Conservation (phyloP, 2,888 invertebrate species). For the Athrips mouffetella region DNA sequence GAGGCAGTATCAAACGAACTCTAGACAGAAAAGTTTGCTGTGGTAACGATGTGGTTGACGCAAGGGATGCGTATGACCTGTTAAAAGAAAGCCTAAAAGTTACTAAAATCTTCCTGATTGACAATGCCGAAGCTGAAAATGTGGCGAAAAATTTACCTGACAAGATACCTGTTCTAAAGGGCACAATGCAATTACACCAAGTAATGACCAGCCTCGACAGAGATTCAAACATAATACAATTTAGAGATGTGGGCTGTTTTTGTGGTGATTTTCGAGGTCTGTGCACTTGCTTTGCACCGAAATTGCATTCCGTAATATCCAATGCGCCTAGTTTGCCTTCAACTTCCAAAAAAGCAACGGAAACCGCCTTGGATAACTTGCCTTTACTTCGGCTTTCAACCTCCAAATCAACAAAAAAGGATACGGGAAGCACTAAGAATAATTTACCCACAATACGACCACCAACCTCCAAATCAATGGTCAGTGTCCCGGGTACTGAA, state of each 20-base stretch:
- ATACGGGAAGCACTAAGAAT: background rate
- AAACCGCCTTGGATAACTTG: background rate
- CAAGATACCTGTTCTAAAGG: slow-evolving; percentile 7
- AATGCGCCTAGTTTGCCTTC: background rate
- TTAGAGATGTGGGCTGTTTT: slow-evolving; percentile 8
- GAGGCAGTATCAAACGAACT: slow-evolving; percentile 16
- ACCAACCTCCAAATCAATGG: background rate
- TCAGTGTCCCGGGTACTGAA: background rate
- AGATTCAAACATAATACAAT: background rate
- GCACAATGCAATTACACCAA: slow-evolving; percentile 11
- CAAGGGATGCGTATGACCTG: too few relatives aligned
- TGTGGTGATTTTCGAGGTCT: slow-evolving; percentile 5
- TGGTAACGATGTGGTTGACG: too few relatives aligned
- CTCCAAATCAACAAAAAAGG: background rate
- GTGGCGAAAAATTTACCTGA: too few relatives aligned
- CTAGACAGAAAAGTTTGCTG: slow-evolving; percentile 8
- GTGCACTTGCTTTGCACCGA: slow-evolving; percentile 5
- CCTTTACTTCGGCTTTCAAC: background rate
- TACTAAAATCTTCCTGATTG: too few relatives aligned
- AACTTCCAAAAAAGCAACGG: background rate
- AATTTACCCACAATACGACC: background rate
- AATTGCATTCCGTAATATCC: background rate
- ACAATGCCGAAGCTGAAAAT: too few relatives aligned
- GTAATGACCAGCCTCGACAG: background rate
- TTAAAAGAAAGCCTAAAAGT: too few relatives aligned